phyloP scores from a whole-genome alignment of 2,797 vertebrate genomes.

The Hypotaenidia philippensis region DNA sequence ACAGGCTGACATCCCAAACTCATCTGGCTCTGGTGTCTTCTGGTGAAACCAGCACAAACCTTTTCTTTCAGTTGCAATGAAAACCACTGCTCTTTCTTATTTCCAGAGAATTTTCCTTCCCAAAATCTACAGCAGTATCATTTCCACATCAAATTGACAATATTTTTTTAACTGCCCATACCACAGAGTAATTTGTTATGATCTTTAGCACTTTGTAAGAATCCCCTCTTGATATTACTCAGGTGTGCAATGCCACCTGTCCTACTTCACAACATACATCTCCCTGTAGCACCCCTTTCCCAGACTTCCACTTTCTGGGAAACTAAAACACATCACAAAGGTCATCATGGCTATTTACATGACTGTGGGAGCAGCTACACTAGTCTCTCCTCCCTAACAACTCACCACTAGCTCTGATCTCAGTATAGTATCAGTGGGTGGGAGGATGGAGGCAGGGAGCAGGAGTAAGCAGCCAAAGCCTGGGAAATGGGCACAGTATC shows the following conservation, averaged over 20 bases:
- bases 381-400: background rate
- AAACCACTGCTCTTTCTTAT: background rate
- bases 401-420: background rate
- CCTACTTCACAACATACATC: background rate
- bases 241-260: background rate
- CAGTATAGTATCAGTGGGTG: background rate
- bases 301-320: background rate
- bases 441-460: background rate
- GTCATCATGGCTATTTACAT: background rate
- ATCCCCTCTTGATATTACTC: background rate
- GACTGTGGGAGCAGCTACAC: background rate
- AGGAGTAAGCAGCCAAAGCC: background rate
- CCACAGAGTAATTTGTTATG: background rate
- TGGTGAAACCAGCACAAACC: background rate
- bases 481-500: background rate
- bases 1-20: background rate
- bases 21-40: background rate
- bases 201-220: background rate
- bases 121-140: background rate
- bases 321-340: background rate
- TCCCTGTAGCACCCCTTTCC: background rate
- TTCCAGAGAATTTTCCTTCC: background rate
- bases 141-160: background rate
- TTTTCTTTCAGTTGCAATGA: background rate
- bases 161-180: background rate